Evolutionary conservation across 2,888 invertebrate genomes (phyloP), one percentile per base, ranked within the genome.

Genomic region (Cordilura impudica): DNA sequence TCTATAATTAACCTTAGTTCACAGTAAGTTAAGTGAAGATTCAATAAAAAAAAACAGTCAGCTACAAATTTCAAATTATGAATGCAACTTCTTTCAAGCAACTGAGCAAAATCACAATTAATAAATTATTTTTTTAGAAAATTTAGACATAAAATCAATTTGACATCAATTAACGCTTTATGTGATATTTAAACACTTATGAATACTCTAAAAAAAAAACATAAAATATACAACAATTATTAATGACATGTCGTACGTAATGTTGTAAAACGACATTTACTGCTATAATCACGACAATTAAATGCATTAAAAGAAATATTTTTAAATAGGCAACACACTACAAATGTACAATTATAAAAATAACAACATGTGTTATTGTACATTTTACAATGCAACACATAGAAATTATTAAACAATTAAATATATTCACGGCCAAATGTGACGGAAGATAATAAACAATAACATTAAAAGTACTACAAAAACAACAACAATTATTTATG

Each of bases 401-500:
- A 49, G 18, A 31, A 21, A 49, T n/a, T n/a, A n/a, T n/a, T 19
- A 75, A 67, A 67, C 35, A 71, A 75, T 75, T 71, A 75, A 75
- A 54, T 12, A 75, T 79, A 67, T 79, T 79, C 79, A 79, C 66
- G 79, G 79, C 71, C 79, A 71, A 51, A 66, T 71, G 56, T 75
- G 79, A 79, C 79, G 79, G 79, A 79, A 79, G 79, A 75, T 70
- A 79, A 66, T 35, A 54, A 65, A 60, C 61, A 67, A 54, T 67
- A 54, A 74, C 58, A 35, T 19, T 45, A 19, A 19, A 54, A 16
- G 10, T 10, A 21, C 35, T 45, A 29, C 53, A 73, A 53, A 10
- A 73, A 49, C 51, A 72, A 47, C 23, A 63, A 51, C 16, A 45
- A 21, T 73, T 67, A 60, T 29, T 39, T 67, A n/a, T n/a, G n/a